Evolutionary conservation across 2,888 invertebrate genomes (phyloP), one percentile per base, ranked within the genome.

Genomic region (Dysmachus trigonus): DNA sequence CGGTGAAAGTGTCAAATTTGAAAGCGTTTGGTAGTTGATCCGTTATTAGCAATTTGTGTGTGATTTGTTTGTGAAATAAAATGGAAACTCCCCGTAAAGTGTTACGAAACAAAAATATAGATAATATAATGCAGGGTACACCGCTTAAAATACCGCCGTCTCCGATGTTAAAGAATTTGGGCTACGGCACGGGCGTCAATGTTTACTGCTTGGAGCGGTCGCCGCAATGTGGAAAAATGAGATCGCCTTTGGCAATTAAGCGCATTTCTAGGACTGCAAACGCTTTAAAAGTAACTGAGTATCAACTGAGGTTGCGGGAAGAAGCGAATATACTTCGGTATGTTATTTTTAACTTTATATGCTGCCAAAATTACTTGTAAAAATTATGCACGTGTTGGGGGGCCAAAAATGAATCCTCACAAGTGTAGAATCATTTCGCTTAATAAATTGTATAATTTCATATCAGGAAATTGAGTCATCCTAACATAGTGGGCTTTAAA

Each of bases 171-270:
- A 94, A 95, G 90, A 93, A 94, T 89, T 94, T 96, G 86, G 96
- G 96, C 86, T 95, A 95, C 92, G 96, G 96, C 79, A 96, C 96
- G 89, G 96, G 97, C 85, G 95, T 97, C 15, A 94, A 94, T 88
- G 97, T 97, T 0, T 96, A 96, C 92, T 95, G 95, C 88, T 90
- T 97, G 87, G 93, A 96, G 86, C 93, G 97, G 87, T 96, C 96
- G 0, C 96, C 96, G 0, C 93, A 93, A 88, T 93, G 93, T 0
- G 95, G 95, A 7, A 93, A 94, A 88, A 91, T 93, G 0, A 93
- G 95, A n/a, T 97, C 97, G 0, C 97, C 97, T 0, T 97, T 97
- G 97, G 97, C 97, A 0, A 93, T 97, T 0, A 97, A 97, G 90
- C 95, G 96, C 91, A 90, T 96, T 1, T 90, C 91, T 0, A 94